phyloP scores from a whole-genome alignment of 2,888 invertebrate genomes.

The Entomobrya multifasciata region DNA sequence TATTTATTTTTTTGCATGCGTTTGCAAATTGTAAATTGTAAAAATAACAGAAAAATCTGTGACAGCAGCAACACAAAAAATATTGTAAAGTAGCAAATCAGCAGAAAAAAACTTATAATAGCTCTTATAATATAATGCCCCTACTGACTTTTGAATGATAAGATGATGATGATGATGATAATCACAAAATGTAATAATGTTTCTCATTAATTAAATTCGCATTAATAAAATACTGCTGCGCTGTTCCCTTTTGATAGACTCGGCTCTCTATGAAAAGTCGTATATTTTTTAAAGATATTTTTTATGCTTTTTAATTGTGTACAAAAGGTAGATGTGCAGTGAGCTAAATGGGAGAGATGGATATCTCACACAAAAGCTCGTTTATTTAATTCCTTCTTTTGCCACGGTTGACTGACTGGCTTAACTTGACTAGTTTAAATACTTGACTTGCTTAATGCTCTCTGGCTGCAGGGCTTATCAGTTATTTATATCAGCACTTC shows the following conservation, averaged over 20 bases:
- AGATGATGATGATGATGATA: conserved; percentile 15
- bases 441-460: conserved; percentile 27
- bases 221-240: conserved; percentile 47
- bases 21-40: conserved; percentile 38
- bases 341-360: neutral
- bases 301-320: neutral
- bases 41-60: conserved; percentile 16
- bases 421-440: conserved; percentile 4
- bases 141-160: neutral
- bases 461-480: conserved; percentile 22
- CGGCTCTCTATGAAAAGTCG: too few species aligned
- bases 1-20: conserved; percentile 16
- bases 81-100: conserved; percentile 47
- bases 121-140: too few species aligned
- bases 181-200: conserved; percentile 50
- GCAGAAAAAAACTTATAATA: conserved; percentile 14
- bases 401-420: conserved; percentile 20
- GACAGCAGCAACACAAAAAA: conserved; percentile 12
- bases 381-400: conserved; percentile 34
- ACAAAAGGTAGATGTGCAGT: too few species aligned
- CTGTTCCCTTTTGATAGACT: neutral
- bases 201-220: conserved; percentile 70
- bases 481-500: conserved; percentile 20
- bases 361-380: conserved; percentile 43
- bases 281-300: neutral